Conservation (phyloP, 2,113 vertebrate genomes). For the Scomber colias region DNA sequence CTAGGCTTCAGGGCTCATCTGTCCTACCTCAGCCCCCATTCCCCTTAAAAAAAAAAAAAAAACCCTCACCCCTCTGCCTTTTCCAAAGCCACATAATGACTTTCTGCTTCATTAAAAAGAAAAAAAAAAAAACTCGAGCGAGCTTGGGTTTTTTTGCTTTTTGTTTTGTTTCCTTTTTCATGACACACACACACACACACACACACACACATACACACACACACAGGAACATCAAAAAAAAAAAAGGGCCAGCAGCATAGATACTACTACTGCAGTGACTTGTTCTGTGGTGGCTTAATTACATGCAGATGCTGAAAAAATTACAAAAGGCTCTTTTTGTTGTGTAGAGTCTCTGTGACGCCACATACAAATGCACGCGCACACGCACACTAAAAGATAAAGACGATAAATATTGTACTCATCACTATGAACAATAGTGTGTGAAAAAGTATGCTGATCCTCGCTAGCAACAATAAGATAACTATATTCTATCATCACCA, state of each 20-base stretch:
- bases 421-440: not conserved
- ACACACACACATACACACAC: constrained; percentile 26
- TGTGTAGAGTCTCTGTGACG: constrained; percentile 52
- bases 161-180: constrained; percentile 43
- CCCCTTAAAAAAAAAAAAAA: not conserved
- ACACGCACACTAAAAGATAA: constrained; percentile 26
- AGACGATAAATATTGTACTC: not conserved
- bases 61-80: constrained; percentile 21
- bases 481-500: no score
- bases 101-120: constrained; percentile 56
- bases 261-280: constrained; percentile 66
- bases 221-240: constrained; percentile 15
- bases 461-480: no score
- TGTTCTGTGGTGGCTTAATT: constrained; percentile 78
- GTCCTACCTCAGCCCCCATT: constrained; percentile 43
- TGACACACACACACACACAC: not conserved
- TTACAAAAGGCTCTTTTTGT: constrained; percentile 58
- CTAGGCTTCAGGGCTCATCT: constrained; percentile 63
- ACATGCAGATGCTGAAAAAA: constrained; percentile 69
- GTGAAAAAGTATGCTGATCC: not conserved
- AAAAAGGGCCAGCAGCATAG: constrained; percentile 47
- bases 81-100: constrained; percentile 74
- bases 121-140: constrained; percentile 38
- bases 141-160: constrained; percentile 13
- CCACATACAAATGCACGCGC: constrained; percentile 18